Base-by-base conservation (phyloP, 2,797 vertebrate genomes). In the Zalophus californianus region DNA sequence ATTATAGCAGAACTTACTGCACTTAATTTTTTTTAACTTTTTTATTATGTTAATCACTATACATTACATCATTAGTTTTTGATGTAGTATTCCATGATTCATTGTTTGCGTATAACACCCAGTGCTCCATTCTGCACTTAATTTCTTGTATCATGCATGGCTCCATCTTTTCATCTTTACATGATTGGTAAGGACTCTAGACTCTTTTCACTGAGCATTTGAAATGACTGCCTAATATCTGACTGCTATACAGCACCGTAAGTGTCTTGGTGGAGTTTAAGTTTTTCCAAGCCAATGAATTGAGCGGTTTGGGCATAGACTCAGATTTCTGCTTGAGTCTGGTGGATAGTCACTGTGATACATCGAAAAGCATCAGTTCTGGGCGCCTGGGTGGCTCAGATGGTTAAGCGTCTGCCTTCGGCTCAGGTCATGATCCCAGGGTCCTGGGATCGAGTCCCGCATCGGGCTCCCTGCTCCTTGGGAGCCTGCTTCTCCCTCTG, bases 161-260 rank as follows among this genome's bases (percentile, higher is more conserved):
- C 18, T 8, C 60, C 21, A 68, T 79, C 16, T 78, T 94, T 77
- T 54, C 18, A 95, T 50, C 32, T 86, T 91, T 87, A 14, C 27
- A 15, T 75, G 27, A 73, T 85, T 96, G 44, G 25, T 93, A 73
- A 93, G 5, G 54, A 85, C 93, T 94, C 48, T 87, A 90, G 50
- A 16, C 9, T 72, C 9, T 91, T 97, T 92, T 90, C 60, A 60
- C 10, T 44, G 16, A 75, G 56, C n/a, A 38, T 94, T 83, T 94
- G 64, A 91, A 92, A 38, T 77, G 32, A 72, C n/a, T 72, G 27
- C 35, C 38, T 91, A 20, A 58, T 90, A 82, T n/a, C 56, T 50
- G 32, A 48, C 35, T 91, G 66, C 60, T 72, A 15, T 0, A 6
- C 60, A 70, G 35, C 35, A 56, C 3, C 14, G 60, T 77, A 64